These are phyloP conservation scores for Sisyra nigra DNA, from an alignment of 2,888 invertebrate genomes.

Conservation along the genomic window DNA sequence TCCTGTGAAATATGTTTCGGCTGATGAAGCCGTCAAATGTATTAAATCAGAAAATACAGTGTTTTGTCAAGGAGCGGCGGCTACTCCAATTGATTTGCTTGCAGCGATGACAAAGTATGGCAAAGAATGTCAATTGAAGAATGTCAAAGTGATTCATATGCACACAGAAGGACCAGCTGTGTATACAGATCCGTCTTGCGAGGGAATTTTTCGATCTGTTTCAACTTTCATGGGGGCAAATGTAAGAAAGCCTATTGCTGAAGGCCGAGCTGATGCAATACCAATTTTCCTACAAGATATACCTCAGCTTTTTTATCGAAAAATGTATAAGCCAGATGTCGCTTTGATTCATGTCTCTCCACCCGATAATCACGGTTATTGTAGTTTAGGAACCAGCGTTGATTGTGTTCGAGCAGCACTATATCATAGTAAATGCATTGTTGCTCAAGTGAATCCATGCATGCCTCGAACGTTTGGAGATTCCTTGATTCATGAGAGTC, in stretches of 20 bases:
- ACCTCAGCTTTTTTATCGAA: slow-evolving; percentile 37
- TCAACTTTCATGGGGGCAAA: slow-evolving; percentile 42
- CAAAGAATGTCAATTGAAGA: slow-evolving; percentile 28
- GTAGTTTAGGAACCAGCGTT: slow-evolving; percentile 42
- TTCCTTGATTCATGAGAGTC: slow-evolving; percentile 39
- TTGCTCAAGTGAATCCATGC: slow-evolving; percentile 36
- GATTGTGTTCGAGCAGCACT: slow-evolving; percentile 41
- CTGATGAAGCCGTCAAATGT: slow-evolving; percentile 62
- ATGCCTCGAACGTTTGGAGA: slow-evolving; percentile 47
- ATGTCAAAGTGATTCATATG: slow-evolving; percentile 38
- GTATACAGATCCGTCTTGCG: slow-evolving; percentile 34
- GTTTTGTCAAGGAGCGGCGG: slow-evolving; percentile 44
- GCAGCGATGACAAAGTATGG: slow-evolving; percentile 38
- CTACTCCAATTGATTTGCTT: slow-evolving; percentile 38
- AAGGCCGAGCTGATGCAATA: slow-evolving; percentile 39
- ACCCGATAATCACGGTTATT: slow-evolving; percentile 44
- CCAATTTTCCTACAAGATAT: slow-evolving; percentile 45
- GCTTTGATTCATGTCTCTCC: slow-evolving; percentile 32
- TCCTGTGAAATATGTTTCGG: slow-evolving; percentile 47
- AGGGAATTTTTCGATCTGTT: slow-evolving; percentile 38
- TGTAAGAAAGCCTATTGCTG: slow-evolving; percentile 34
- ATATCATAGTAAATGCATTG: slow-evolving; percentile 35
- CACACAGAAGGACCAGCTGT: slow-evolving; percentile 39
- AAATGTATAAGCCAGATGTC: slow-evolving; percentile 36
- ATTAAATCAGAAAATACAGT: slow-evolving; percentile 62